These are phyloP conservation scores for Habroteleia sp. DNA, from an alignment of 2,888 invertebrate genomes.

Conservation along the genomic window DNA sequence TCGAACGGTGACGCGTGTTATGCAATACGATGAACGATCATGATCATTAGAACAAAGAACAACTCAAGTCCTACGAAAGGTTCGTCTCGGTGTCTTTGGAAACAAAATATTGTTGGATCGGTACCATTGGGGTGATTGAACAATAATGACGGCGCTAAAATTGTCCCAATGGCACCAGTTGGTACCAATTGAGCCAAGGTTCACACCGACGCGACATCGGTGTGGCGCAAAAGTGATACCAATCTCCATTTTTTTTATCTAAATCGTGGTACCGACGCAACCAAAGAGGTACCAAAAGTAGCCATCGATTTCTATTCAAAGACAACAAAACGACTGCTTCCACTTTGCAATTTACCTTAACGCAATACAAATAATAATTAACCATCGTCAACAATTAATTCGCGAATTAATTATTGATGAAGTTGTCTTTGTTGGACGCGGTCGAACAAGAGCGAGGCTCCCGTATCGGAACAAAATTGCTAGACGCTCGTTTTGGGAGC, in stretches of 20 bases:
- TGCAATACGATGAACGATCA: conserved; percentile 49
- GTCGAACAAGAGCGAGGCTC: conserved; percentile 68
- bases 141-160: too few relatives aligned
- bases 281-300: background rate
- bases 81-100: conserved; percentile 13
- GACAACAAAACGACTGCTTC: conserved; percentile 8
- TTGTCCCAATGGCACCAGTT: too few relatives aligned
- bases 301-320: conserved; percentile 2
- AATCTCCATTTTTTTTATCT: too few relatives aligned
- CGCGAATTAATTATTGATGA: conserved; percentile 63
- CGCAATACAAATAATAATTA: conserved; percentile 27
- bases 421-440: conserved; percentile 74
- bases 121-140: too few relatives aligned
- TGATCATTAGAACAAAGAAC: conserved; percentile 25
- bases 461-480: conserved; percentile 25
- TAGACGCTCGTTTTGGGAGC: conserved; percentile 55
- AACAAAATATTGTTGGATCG: too few relatives aligned
- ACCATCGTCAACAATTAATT: conserved; percentile 30
- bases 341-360: conserved; percentile 12
- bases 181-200: too few relatives aligned
- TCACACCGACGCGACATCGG: too few relatives aligned
- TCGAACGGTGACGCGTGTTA: conserved; percentile 43
- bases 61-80: conserved; percentile 11
- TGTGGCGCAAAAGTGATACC: too few relatives aligned
- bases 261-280: background rate